Base-by-base conservation (phyloP, 2,888 invertebrate species). In the Drosophila falleni region DNA sequence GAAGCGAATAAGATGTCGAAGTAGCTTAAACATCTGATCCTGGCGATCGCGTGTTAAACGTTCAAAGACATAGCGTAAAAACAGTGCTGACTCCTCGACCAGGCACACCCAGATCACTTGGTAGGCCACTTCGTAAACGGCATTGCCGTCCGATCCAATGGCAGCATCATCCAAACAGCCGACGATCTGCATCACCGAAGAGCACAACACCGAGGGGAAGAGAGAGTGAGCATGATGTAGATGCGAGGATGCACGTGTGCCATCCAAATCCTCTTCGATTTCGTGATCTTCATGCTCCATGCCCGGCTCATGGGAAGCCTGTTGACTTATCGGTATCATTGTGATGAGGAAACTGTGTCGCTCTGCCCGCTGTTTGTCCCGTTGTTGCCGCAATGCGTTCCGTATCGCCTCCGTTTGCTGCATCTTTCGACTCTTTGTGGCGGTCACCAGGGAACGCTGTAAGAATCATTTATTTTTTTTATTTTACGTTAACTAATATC, bases 371-470 rank as follows among this genome's bases (percentile, higher is more conserved):
- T 98, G 97, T 90, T 98, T 97, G 90, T 99, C 99, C 90, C 99
- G 98, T 81, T 99, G 97, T 42, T 98, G 98, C 90, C 98, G 97
- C 16, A 99, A 93, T 1, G 99, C 99, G 92, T 96, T 95, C 89
- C 98, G 97, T 64, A 99, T 98, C 68, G 99, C 95, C 93, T 99
- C 99, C 19, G 99, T 99, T 93, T 99, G 99, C 92, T 99, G 99
- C 92, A 99, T 99, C 91, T 99, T 98, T 19, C 99, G 95, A 0
- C 99, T 99, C 92, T 99, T 98, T 0, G 99, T 99, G 10, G 99
- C 99, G 29, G 99, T 99, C 50, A 99, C 99, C 87, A 99, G 93
- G 6, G 98, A 97, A 74, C 97, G 95, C 97, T 98, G 92, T 19
- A 91, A 10, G 2, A 3, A 11, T 26, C 0, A 26, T 11, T 42